Evolutionary conservation across 2,888 invertebrate species (phyloP), one percentile per base, ranked within the genome.

Genomic region (Gymnosoma rotundatum): DNA sequence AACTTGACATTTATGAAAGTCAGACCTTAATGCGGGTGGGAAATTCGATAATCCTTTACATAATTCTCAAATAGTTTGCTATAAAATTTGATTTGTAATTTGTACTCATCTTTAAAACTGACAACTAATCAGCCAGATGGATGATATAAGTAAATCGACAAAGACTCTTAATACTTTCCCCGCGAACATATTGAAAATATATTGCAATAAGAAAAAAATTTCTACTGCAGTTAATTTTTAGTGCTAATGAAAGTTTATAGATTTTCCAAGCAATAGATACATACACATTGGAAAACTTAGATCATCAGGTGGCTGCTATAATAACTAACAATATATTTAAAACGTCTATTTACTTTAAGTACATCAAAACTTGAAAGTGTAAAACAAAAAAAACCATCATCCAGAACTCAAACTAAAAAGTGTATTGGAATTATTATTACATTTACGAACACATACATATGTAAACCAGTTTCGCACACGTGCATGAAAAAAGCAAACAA

Each of bases 191-290:
- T 8, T 32, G 8, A 32, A 32, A 32, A 32, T 32, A 6, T 32
- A 32, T 32, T 32, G 0, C 8, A 32, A 32, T 5, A 2, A 32
- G n/a, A 21, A 56, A n/a, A 8, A 58, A 18, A 32, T 16, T 8
- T 52, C 25, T 56, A 69, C 8, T 42, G 56, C 54, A 56, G 20
- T 69, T 25, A 38, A 21, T 73, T 60, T 8, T 10, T 36, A 60
- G 48, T n/a, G 9, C 5, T 42, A 45, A 66, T 32, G 94, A 20
- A 10, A 66, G 32, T 54, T 73, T 56, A 21, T 69, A 69, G 61
- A 45, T 78, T 82, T 78, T 72, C 67, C 83, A 80, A 76, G 74
- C 79, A 72, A 85, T 80, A 73, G 76, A 83, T 83, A 66, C 60
- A 72, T 73, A 38, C 76, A 73, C 72, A 73, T 69, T 58, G 72